phyloP scores from a whole-genome alignment of 2,113 vertebrate genomes.

The Lutjanus erythropterus region DNA sequence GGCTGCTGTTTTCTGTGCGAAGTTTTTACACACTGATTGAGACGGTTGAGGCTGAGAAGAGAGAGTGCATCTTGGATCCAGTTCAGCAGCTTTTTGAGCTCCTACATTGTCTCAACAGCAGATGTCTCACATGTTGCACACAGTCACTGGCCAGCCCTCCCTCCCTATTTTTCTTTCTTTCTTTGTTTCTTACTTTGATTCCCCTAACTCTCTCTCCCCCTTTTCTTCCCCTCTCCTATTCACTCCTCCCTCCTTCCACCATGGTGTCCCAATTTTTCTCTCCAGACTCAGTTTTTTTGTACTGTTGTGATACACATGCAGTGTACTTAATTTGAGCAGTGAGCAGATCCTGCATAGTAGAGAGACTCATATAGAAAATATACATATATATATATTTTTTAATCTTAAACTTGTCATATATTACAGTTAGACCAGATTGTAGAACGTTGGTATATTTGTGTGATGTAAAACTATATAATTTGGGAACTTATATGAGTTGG shows the following conservation, averaged over 20 bases:
- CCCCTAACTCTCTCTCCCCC: not conserved
- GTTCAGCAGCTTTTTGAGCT: constrained; percentile 40
- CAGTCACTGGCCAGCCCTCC: not conserved
- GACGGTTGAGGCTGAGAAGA: constrained; percentile 1
- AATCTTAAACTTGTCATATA: no score
- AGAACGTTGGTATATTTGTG: no score
- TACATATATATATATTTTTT: no score
- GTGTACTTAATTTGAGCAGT: no score
- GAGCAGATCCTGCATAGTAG: no score
- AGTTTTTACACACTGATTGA: not conserved
- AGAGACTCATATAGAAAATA: no score
- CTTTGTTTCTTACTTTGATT: constrained; percentile 11
- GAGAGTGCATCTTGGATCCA: constrained; percentile 28
- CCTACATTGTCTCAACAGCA: constrained; percentile 54
- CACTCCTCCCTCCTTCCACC: not conserved
- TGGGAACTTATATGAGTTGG: no score
- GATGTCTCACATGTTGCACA: constrained; percentile 70
- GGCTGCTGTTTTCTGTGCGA: constrained; percentile 55
- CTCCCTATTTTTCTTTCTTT: not conserved
- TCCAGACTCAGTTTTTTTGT: not conserved
- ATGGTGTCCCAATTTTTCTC: not conserved
- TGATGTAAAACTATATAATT: no score
- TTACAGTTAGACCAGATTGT: no score
- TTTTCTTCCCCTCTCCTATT: not conserved
- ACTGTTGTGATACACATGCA: not conserved